Conservation (phyloP, 1,140 invertebrate species). For the Lerema accius region DNA sequence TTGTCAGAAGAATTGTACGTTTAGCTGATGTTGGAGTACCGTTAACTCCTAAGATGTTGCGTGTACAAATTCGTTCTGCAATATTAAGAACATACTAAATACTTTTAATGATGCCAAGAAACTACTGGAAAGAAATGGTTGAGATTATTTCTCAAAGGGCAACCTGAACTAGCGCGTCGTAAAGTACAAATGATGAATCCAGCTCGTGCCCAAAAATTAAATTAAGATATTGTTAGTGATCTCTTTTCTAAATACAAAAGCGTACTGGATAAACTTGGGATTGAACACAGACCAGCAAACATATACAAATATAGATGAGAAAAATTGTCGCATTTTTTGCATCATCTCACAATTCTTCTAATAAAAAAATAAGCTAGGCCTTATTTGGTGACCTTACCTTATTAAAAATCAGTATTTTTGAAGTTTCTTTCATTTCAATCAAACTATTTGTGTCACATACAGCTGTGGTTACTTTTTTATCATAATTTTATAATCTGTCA, state of each 20-base stretch:
- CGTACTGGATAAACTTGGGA: slow-evolving; percentile 48
- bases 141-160: slow-evolving; percentile 24
- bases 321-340: slow-evolving; percentile 63
- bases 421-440: too few relatives aligned
- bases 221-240: slow-evolving; percentile 53
- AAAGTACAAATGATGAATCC: slow-evolving; percentile 63
- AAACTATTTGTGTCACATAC: too few relatives aligned
- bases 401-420: too few relatives aligned
- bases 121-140: slow-evolving; percentile 15
- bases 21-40: slow-evolving; percentile 49
- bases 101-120: slow-evolving; percentile 21
- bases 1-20: slow-evolving; percentile 42
- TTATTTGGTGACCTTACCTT: too few relatives aligned
- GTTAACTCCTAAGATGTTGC: slow-evolving; percentile 37
- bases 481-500: too few relatives aligned
- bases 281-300: slow-evolving; percentile 48
- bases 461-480: too few relatives aligned
- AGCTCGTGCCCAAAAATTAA: slow-evolving; percentile 61
- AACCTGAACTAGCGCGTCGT: slow-evolving; percentile 35
- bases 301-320: slow-evolving; percentile 77
- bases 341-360: too few relatives aligned
- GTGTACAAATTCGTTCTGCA: slow-evolving; percentile 22
- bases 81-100: slow-evolving; percentile 17
- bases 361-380: too few relatives aligned
- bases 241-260: slow-evolving; percentile 52